phyloP scores from a whole-genome alignment of 2,113 vertebrate genomes.

The Daphoenositta chrysoptera region DNA sequence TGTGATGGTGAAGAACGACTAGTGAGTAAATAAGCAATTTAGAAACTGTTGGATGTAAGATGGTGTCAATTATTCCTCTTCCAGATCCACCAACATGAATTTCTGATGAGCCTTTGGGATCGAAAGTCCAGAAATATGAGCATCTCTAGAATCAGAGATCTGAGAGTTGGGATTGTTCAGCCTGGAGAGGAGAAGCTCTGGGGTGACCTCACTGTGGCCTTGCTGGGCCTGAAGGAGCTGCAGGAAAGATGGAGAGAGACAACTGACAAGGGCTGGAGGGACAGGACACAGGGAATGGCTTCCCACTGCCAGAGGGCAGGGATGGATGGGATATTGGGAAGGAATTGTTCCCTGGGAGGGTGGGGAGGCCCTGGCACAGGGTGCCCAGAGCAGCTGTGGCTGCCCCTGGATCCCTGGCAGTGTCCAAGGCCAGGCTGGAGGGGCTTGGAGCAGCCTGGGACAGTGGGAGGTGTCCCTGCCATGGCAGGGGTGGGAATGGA shows the following conservation, averaged over 20 bases:
- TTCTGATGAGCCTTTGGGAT: background rate
- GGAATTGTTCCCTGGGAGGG: background rate
- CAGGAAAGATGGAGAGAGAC: too few relatives aligned
- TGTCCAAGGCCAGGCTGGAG: background rate
- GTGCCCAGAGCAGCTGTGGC: background rate
- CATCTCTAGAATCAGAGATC: background rate
- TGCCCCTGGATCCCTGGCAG: background rate
- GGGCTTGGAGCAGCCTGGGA: background rate
- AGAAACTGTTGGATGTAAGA: background rate
- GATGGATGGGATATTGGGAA: fast-evolving
- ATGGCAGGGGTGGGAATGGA: fast-evolving
- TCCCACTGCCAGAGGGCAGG: background rate
- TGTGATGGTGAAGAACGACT: background rate
- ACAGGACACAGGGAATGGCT: background rate
- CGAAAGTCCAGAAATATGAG: background rate
- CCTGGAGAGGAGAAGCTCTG: background rate
- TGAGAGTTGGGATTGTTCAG: fast-evolving
- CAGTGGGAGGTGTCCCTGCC: background rate
- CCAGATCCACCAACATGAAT: background rate
- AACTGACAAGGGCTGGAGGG: background rate
- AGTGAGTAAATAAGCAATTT: background rate
- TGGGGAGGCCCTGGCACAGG: background rate
- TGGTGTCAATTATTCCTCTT: background rate
- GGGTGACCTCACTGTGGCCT: fast-evolving
- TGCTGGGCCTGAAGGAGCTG: fast-evolving